Evolutionary conservation across 1,140 invertebrate genomes (phyloP).

Genomic region (Drosophila baimaii): DNA sequence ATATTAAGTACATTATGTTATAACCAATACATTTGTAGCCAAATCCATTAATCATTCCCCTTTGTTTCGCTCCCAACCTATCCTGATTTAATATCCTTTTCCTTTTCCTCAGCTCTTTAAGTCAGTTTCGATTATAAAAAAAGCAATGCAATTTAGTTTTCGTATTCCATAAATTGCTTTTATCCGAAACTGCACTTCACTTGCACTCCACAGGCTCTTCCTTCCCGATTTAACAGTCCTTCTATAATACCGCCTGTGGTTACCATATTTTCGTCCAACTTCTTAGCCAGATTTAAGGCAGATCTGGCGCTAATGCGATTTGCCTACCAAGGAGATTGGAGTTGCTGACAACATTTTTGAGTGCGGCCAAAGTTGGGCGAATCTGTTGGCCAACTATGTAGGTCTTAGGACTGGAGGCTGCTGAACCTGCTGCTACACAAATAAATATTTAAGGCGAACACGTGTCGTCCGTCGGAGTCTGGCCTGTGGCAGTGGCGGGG

Average conservation of each 20-base stretch:
- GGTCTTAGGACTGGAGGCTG: slow-evolving; percentile 12
- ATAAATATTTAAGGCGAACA: slow-evolving; percentile 52
- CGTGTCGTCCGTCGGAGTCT: slow-evolving; percentile 32
- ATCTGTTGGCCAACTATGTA: slow-evolving; percentile 34
- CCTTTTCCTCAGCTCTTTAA: slow-evolving; percentile 23
- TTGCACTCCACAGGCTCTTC: slow-evolving; percentile 5
- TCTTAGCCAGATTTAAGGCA: not conserved
- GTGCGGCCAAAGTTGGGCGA: slow-evolving; percentile 31
- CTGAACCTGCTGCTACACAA: slow-evolving; percentile 33
- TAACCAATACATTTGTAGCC: not conserved
- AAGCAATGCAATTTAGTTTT: slow-evolving; percentile 28
- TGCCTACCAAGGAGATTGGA: slow-evolving; percentile 9
- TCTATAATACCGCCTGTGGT: not conserved
- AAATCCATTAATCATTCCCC: not conserved
- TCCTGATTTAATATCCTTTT: slow-evolving; percentile 13
- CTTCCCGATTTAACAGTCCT: slow-evolving; percentile 17
- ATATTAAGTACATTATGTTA: not conserved
- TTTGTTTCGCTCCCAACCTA: slow-evolving; percentile 2
- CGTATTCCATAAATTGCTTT: slow-evolving; percentile 56
- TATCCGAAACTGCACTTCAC: slow-evolving; percentile 26
- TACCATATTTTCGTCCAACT: not conserved
- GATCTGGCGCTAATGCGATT: slow-evolving; percentile 25
- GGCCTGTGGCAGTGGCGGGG: slow-evolving; percentile 2
- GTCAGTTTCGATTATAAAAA: slow-evolving; percentile 43
- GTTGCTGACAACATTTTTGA: slow-evolving; percentile 30